Evolutionary conservation across 2,797 vertebrate species (phyloP).

Genomic region (Telmatherina bonti): DNA sequence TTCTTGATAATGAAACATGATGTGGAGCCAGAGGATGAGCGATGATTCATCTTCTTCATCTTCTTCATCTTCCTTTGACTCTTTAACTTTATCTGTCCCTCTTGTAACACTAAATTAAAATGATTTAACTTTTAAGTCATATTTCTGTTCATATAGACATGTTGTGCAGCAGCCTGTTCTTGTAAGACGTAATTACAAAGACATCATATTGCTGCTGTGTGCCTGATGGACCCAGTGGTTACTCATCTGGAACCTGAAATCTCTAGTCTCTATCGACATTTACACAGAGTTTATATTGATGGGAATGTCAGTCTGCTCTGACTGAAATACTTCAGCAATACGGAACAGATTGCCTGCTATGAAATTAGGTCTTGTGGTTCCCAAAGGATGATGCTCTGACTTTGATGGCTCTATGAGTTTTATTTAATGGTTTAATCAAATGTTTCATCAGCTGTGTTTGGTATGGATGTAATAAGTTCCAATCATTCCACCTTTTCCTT

Average conservation of each 20-base stretch:
- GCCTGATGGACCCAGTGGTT: constrained; percentile 12
- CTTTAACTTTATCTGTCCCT: not conserved
- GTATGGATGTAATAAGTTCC: not conserved
- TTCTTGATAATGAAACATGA: constrained; percentile 24
- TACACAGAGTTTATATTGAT: not conserved
- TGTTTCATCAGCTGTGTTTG: not conserved
- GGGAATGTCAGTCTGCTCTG: not conserved
- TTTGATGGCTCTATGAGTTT: not conserved
- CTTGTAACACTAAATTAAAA: not conserved
- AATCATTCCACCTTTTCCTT: not conserved
- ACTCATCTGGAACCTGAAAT: not conserved
- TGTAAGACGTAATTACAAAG: not conserved
- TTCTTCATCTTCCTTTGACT: not conserved
- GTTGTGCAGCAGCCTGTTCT: not conserved
- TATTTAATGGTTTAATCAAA: not conserved
- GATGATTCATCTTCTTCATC: constrained; percentile 5
- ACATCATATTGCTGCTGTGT: not conserved
- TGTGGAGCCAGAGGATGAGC: constrained; percentile 8
- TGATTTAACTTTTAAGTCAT: not conserved
- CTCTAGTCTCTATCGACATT: constrained; percentile 10
- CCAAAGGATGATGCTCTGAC: not conserved
- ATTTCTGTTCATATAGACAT: not conserved
- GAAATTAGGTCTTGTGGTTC: not conserved
- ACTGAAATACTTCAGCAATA: not conserved
- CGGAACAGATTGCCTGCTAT: not conserved